These are phyloP conservation scores for Drosophila equinoxialis DNA, from an alignment of 1,140 invertebrate species.

Conservation along the genomic window DNA sequence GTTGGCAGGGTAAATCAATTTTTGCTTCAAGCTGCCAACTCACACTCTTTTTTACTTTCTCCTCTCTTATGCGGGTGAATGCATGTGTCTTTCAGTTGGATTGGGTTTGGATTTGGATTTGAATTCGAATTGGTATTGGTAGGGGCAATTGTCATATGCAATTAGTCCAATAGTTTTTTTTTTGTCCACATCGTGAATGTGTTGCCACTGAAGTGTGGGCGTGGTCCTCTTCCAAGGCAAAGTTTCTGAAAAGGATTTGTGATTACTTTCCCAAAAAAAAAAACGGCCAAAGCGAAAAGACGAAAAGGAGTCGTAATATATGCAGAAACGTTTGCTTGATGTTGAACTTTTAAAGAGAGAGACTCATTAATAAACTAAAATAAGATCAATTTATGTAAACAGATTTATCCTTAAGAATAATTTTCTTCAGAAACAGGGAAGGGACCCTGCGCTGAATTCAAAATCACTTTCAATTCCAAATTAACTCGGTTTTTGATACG, in stretches of 20 bases:
- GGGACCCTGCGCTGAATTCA: too few species aligned
- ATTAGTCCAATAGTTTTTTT: conserved; percentile 60
- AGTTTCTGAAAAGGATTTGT: conserved; percentile 13
- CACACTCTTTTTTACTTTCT: conserved; percentile 6
- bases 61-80: conserved; percentile 35
- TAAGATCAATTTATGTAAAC: background rate
- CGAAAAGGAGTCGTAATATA: background rate
- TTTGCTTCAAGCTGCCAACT: conserved; percentile 64
- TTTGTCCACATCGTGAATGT: background rate
- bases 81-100: conserved; percentile 30
- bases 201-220: background rate
- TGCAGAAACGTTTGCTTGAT: background rate
- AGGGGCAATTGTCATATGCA: conserved; percentile 67
- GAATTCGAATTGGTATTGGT: conserved; percentile 14
- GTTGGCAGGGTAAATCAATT: conserved; percentile 50
- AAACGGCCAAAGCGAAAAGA: background rate
- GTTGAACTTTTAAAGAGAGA: conserved; percentile 2
- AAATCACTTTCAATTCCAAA: too few species aligned
- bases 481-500: too few species aligned
- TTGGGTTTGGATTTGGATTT: background rate
- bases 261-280: conserved; percentile 7
- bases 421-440: too few species aligned
- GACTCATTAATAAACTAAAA: background rate
- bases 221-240: background rate
- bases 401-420: too few species aligned